Conservation (phyloP, 2,113 vertebrate species). For the Zosterops hypoxanthus region DNA sequence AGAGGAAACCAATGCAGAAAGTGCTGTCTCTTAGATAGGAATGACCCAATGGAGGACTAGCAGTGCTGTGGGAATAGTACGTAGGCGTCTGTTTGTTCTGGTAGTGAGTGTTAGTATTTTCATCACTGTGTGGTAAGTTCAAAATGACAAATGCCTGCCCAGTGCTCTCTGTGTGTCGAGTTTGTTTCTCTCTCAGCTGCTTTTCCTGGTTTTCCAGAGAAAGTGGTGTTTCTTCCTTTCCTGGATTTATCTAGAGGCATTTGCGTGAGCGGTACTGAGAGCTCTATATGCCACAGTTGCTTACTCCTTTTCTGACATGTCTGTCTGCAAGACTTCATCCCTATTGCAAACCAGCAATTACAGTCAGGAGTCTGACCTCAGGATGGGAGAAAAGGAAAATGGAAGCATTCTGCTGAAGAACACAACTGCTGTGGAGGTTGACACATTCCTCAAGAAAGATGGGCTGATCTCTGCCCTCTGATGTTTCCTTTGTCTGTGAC, state of each 20-base stretch:
- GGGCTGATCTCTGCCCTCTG: background rate
- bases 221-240: background rate
- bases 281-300: background rate
- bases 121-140: background rate
- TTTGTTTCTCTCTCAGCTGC: background rate
- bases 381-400: background rate
- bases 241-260: background rate
- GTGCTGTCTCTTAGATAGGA: background rate
- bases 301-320: background rate
- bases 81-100: constrained; percentile 27
- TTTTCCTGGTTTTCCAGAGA: background rate
- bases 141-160: background rate
- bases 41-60: background rate
- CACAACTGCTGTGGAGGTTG: background rate
- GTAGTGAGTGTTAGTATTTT: background rate
- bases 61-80: background rate
- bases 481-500: background rate
- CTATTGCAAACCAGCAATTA: background rate
- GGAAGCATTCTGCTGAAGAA: background rate
- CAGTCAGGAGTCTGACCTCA: background rate
- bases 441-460: background rate
- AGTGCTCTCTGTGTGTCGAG: background rate
- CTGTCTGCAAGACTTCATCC: background rate
- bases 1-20: background rate
- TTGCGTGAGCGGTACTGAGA: background rate